A percentile compares a stretch with the other conserved stretches of the same genome.
phyloP scores from a whole-genome alignment of 2,797 vertebrate species.

The Psittacula derbiana region DNA sequence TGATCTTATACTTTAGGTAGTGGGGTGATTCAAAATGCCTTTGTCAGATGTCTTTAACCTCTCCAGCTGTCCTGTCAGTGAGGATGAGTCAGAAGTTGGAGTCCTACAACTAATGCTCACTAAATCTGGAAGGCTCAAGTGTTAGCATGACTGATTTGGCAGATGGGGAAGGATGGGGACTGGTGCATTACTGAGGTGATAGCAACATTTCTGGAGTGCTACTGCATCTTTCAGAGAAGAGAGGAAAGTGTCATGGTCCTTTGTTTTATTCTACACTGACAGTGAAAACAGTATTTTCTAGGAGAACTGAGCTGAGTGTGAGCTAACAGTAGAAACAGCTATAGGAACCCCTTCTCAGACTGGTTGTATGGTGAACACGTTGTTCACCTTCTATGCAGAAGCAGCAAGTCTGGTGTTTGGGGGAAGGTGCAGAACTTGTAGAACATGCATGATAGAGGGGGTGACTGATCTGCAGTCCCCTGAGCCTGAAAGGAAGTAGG shows the following conservation, averaged over 20 bases:
- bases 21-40: neutral
- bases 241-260: neutral
- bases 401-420: neutral
- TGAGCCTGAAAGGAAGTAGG: neutral
- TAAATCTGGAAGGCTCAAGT: slow-evolving; percentile 49
- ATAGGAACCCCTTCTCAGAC: neutral
- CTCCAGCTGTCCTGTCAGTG: slow-evolving; percentile 29
- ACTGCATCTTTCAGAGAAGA: neutral
- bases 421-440: neutral
- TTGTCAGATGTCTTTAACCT: neutral
- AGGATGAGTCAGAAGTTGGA: slow-evolving; percentile 41
- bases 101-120: neutral
- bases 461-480: neutral
- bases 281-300: neutral
- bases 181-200: neutral
- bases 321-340: neutral
- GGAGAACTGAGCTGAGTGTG: neutral
- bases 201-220: neutral
- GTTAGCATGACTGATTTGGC: neutral
- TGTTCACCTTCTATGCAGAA: neutral
- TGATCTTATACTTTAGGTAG: neutral
- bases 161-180: neutral
- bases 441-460: neutral
- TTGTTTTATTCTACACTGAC: neutral
- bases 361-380: neutral